phyloP scores from a whole-genome alignment of 1,140 invertebrate species.

The Amyelois transitella region DNA sequence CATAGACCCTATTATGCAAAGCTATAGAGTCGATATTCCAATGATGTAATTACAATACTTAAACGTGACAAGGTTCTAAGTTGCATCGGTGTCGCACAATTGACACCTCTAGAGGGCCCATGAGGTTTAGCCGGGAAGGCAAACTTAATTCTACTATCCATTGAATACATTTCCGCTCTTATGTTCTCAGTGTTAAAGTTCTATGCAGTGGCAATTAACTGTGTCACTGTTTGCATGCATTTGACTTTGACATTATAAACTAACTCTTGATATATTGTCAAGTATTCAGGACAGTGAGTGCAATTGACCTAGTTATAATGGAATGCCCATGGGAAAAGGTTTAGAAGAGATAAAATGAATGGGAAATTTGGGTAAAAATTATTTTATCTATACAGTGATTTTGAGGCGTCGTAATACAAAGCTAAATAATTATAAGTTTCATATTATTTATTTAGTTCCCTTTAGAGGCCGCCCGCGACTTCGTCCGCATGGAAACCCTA shows the following conservation, averaged over 20 bases:
- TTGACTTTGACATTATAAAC: not conserved
- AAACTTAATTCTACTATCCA: not conserved
- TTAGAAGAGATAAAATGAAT: no score
- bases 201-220: not conserved
- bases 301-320: not conserved
- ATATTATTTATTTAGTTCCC: no score
- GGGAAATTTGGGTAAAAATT: no score
- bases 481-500: no score
- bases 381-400: no score
- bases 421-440: no score
- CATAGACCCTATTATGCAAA: not conserved
- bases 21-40: not conserved
- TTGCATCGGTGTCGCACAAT: not conserved
- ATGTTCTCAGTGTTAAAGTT: not conserved
- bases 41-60: not conserved
- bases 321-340: not conserved
- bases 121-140: not conserved
- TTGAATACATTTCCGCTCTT: not conserved
- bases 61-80: not conserved
- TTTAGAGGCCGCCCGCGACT: no score
- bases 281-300: not conserved
- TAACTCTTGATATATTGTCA: not conserved
- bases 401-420: no score
- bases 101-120: not conserved
- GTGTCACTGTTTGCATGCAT: not conserved